Percentiles rank a stretch among this genome's conserved stretches.
phyloP scores from a whole-genome alignment of 2,113 vertebrate genomes.

The Percina caprodes region DNA sequence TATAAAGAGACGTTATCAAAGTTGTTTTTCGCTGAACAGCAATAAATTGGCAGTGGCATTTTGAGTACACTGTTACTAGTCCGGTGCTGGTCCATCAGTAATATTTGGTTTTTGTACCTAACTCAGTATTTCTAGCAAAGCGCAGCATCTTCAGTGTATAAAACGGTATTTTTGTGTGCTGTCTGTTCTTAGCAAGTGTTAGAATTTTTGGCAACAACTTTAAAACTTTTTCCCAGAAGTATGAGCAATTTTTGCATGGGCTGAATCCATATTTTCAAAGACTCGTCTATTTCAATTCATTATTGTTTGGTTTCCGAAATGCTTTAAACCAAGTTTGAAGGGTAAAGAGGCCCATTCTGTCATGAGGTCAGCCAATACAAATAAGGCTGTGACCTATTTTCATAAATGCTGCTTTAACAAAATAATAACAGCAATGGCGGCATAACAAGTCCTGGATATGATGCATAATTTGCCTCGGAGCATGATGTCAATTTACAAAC shows the following conservation, averaged over 20 bases:
- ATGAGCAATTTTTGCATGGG: background rate
- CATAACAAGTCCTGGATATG: constrained; percentile 17
- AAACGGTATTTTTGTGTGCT: constrained; percentile 31
- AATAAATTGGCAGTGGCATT: constrained; percentile 78
- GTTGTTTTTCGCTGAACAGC: constrained; percentile 63
- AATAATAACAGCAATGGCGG: constrained; percentile 34
- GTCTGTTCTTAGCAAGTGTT: constrained; percentile 21
- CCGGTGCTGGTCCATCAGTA: constrained; percentile 57
- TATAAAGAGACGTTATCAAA: constrained; percentile 80
- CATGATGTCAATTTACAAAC: constrained; percentile 39
- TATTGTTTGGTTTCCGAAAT: too few species aligned
- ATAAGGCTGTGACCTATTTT: constrained; percentile 45
- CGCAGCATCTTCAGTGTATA: constrained; percentile 24
- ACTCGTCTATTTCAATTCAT: constrained; percentile 16
- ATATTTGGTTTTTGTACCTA: constrained; percentile 56
- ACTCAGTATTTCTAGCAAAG: constrained; percentile 41
- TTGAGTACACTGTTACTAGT: constrained; percentile 66
- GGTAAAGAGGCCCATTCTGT: constrained; percentile 19
- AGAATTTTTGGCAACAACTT: constrained; percentile 27
- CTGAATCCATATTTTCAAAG: constrained; percentile 25
- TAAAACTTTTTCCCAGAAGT: constrained; percentile 38
- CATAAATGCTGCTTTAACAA: constrained; percentile 39
- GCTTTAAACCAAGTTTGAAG: constrained; percentile 12
- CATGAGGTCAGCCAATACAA: constrained; percentile 45
- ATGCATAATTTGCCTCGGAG: constrained; percentile 36